Conservation (phyloP, 2,888 invertebrate species). For the Caenorhabditis sp. region DNA sequence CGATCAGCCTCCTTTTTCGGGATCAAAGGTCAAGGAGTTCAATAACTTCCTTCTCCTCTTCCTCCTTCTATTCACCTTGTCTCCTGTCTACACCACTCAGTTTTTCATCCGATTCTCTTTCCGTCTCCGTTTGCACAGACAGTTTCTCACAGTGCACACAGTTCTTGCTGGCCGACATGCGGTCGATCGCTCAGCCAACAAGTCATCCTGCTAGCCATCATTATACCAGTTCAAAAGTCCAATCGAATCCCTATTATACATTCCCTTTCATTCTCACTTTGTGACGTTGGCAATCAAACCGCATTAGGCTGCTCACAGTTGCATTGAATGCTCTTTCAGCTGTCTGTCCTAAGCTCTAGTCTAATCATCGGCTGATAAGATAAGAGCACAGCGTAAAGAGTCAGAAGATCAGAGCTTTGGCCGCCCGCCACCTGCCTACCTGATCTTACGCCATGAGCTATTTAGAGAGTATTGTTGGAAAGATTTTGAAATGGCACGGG, state of each 20-base stretch:
- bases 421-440: background rate
- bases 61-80: too few relatives aligned
- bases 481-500: constrained; percentile 4
- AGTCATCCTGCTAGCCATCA: too few relatives aligned
- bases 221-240: constrained; percentile 2
- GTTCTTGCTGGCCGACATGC: background rate
- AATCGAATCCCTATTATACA: background rate
- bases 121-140: constrained; percentile 8
- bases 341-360: constrained; percentile 4
- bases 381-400: background rate
- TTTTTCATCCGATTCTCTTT: constrained; percentile 5
- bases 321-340: background rate
- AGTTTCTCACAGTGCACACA: constrained; percentile 9
- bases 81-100: background rate
- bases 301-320: background rate
- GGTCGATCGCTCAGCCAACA: background rate
- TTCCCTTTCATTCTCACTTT: background rate
- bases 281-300: background rate
- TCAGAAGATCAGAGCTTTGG: constrained; percentile 9
- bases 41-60: constrained; percentile 3
- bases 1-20: background rate
- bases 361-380: background rate
- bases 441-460: constrained; percentile 1
- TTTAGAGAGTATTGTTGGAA: constrained; percentile 5
- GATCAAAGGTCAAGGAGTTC: constrained; percentile 13